A percentile compares a stretch with the other conserved stretches of the same genome.
Evolutionary conservation across 2,113 vertebrate species (phyloP).

Genomic region (Oenanthe melanoleuca): DNA sequence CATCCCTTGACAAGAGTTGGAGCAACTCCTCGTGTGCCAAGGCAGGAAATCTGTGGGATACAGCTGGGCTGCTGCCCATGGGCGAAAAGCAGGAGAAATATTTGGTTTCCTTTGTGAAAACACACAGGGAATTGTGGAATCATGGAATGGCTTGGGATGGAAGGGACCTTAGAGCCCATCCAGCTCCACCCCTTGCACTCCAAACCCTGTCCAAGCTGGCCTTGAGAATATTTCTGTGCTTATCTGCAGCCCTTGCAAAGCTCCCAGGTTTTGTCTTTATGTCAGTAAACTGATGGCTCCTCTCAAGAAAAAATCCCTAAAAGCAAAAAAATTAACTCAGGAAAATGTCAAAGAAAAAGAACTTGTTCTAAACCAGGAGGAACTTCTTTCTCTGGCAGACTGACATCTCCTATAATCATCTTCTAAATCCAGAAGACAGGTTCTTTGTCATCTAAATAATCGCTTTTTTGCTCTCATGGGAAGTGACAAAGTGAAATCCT

Average conservation of each 20-base stretch:
- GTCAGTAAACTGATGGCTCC: neutral
- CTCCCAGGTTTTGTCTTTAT: neutral
- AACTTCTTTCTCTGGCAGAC: neutral
- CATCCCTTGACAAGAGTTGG: accelerated
- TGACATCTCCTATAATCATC: slow-evolving; percentile 16
- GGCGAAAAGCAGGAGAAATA: neutral
- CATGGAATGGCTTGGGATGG: neutral
- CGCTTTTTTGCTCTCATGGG: neutral
- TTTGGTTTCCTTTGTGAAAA: neutral
- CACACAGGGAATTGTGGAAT: neutral
- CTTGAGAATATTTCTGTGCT: neutral
- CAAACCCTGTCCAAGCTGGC: neutral
- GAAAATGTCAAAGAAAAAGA: neutral
- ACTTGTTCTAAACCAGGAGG: neutral
- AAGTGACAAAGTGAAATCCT: neutral
- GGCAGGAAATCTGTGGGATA: neutral
- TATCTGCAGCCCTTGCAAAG: neutral
- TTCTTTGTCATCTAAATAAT: slow-evolving; percentile 37
- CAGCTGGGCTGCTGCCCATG: neutral
- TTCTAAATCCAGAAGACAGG: slow-evolving; percentile 15
- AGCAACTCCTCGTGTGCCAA: neutral
- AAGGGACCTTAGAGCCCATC: neutral
- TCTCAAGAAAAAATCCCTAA: neutral
- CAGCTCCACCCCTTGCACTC: neutral
- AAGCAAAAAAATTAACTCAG: neutral